Base-by-base conservation (phyloP, 1,140 invertebrate genomes). In the Drosophila setifemur region DNA sequence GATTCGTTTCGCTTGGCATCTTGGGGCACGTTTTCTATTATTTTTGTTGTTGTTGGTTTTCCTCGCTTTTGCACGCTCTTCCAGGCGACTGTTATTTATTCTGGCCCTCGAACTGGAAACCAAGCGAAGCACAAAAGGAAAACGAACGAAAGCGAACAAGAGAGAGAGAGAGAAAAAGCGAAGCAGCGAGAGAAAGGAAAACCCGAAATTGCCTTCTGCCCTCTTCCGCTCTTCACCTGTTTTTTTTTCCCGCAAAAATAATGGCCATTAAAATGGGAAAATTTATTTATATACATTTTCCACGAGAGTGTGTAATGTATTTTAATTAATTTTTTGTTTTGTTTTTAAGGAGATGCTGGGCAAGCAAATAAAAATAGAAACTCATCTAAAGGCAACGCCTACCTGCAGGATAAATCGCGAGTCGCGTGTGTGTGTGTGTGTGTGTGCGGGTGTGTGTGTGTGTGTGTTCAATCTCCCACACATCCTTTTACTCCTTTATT, bases 61-160 rank as follows among this genome's bases (percentile, higher is more conserved):
- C 16, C 42, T 6, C 12, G 11, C 21, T 44, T 44, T 63, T 39
- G 58, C 61, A 33, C 61, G 61, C 58, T 64, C 57, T 64, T 64
- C 61, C 57, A 64, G 61, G 53, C 53, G 28, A 18, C 54, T 43
- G 54, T 48, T 64, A 31, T 64, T 64, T 64, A 42, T 64, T 39
- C 57, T 37, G 55, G 57, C 40, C 40, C 57, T 63, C 60, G 57
- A 47, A 63, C 57, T 64, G 60, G 57, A 64, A 64, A 52, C 28
- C 28, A 35, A 52, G 52, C 52, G 28, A 33, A n/a, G n/a, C n/a
- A n/a, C n/a, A n/a, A 37, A 37, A 37, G 21, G 21, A 23, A 35
- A 33, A 33, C 4, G 11, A 9, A 4, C 4, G n/a, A 53, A 53
- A 23, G 44, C 40, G 50, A 19, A 26, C 8, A 18, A 35, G 14